Evolutionary conservation across 2,888 invertebrate species (phyloP), one percentile per base, ranked within the genome.

Genomic region (Theretra japonica): DNA sequence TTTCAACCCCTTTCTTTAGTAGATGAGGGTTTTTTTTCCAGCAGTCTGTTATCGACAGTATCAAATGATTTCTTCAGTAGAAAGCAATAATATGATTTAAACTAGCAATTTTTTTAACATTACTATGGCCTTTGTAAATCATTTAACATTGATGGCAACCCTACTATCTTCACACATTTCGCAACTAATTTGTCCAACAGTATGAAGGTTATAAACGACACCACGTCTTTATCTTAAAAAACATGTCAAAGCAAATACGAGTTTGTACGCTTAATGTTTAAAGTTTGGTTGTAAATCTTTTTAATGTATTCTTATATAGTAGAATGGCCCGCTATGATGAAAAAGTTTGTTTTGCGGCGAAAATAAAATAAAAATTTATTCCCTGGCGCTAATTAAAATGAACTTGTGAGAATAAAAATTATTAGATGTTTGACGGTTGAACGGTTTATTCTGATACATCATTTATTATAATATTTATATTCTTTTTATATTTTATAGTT

Each of bases 301-400:
- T 48, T 25, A 65, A 65, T 65, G 65, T 65, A 48, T 65, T 65
- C 65, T 41, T 65, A 65, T 60, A 62, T 65, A 65, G 48, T 62
- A 41, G 41, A 41, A 65, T 41, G 25, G 65, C 15, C 41, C 17
- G 23, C 33, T 21, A 41, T 48, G 65, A 25, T 48, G 21, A 23
- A 17, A 5, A 65, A 65, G 41, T 65, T 65, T 59, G 59, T 28
- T 62, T 48, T 65, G 48, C 48, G 65, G 41, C 41, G 23, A 23
- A 41, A 65, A 65, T 23, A 23, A 25, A 23, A 65, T 65, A 65
- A 65, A 30, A 65, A 48, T 41, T 23, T 48, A 41, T 48, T 23
- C 23, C 21, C 21, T 5, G 21, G 23, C 17, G 48, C 23, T 65
- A 65, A 65, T 65, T 65, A 65, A 48, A 48, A 65, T 65, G 23